Evolutionary conservation across 2,888 invertebrate genomes (phyloP), one percentile per base, ranked within the genome.

Genomic region (Drosophila anomelani): DNA sequence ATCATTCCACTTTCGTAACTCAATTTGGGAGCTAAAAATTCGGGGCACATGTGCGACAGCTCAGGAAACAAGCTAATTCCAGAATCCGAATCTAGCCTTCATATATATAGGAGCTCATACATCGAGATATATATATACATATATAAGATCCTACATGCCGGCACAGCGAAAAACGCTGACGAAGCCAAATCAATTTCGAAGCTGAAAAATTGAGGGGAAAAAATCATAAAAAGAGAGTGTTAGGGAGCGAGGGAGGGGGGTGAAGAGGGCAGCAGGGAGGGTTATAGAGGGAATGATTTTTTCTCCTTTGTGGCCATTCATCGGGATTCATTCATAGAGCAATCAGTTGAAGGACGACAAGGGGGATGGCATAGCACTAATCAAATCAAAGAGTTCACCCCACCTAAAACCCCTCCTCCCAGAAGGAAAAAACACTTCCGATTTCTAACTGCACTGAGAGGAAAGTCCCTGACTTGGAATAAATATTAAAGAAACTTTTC

Each of bases 111-210:
- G 4, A 53, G 17, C n/a, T 5, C 20, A 17, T 26, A 8, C 15
- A 17, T 26, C 20, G 20, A 46, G 17, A 41, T 26, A 23, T 26
- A 23, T 26, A 43, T 8, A 13, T 36, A 64, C 60, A n/a, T 36
- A 51, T 63, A 15, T 15, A 34, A 7, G n/a, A 23, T 29, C 29
- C 26, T 23, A 49, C 58, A 32, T 23, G 17, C 58, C 20, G 51
- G 13, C 34, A 56, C 39, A 41, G 32, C 29, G 36, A 39, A 69
- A 62, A 60, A 17, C 51, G 76, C 75, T 77, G 79, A 75, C 64
- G 53, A 70, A 77, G 66, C 85, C 82, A 85, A 88, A 82, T 77
- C 76, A 86, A 88, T 82, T 89, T 77, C 71, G 64, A 53, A 62
- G 72, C 77, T 73, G 54, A 68, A 69, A 78, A 76, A 70, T 60